Base-by-base conservation (phyloP, 2,888 invertebrate genomes). In the Falcaria lacertinaria region DNA sequence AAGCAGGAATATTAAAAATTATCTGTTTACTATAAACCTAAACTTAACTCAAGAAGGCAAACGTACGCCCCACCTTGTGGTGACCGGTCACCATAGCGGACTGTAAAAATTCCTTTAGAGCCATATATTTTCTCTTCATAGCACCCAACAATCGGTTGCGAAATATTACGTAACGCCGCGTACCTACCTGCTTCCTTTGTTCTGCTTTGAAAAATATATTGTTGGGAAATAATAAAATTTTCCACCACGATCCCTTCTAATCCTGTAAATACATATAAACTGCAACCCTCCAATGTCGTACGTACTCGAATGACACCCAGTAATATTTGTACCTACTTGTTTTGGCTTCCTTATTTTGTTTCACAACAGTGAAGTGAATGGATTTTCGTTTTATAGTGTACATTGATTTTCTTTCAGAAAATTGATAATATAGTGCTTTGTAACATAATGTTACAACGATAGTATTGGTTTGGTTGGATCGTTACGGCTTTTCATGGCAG, bases 401-500 rank as follows among this genome's bases (percentile, higher is more conserved):
- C 19, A 19, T 19, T 19, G 19, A 3, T 6, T 19, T 19, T 19
- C 11, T 28, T 28, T 28, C 28, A 28, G 11, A 11, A 28, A n/a
- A n/a, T n/a, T n/a, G n/a, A 19, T 19, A 19, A 11, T 11, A 28
- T 1, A 2, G 28, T 28, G 8, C 11, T 2, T 25, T 25, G 11
- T n/a, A n/a, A n/a, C n/a, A n/a, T n/a, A n/a, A n/a, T n/a, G n/a
- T n/a, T n/a, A n/a, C n/a, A n/a, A 25, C 11, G 28, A 7, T 28
- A 28, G 6, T 22, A 37, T 22, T 7, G 22, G 22, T 37, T 37
- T 8, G 7, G 45, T 48, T 54, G 44, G 47, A 48, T 48, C 47
- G 43, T 46, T 45, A 44, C 48, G 50, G 46, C 54, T 60, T 54
- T 53, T 51, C 57, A 52, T 54, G 58, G 49, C 53, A 50, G n/a